Conservation (phyloP, 2,888 invertebrate genomes). For the Cordilura impudica region DNA sequence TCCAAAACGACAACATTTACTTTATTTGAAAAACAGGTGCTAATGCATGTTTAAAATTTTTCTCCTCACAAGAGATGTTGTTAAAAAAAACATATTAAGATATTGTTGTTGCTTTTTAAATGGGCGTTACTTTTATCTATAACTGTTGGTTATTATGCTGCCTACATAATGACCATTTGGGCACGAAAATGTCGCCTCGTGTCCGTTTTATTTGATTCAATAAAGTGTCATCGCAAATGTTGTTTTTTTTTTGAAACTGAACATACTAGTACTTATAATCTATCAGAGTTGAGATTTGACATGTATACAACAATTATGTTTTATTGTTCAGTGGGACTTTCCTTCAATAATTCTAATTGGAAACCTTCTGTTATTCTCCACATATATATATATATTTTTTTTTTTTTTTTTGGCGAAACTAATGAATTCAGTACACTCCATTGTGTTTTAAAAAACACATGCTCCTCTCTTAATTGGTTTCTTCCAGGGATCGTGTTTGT, state of each 20-base stretch:
- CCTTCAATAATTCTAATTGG: too few species aligned
- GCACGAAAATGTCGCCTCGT: slow-evolving; percentile 13
- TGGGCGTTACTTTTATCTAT: background rate
- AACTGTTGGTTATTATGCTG: slow-evolving; percentile 28
- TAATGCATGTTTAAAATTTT: slow-evolving; percentile 16
- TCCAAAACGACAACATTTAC: background rate
- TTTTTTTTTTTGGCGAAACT: too few species aligned
- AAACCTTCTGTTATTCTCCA: too few species aligned
- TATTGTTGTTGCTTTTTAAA: background rate
- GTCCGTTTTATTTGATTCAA: slow-evolving; percentile 24
- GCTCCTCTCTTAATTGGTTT: too few species aligned
- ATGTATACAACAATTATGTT: background rate
- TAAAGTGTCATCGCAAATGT: slow-evolving; percentile 43
- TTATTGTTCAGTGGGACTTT: background rate
- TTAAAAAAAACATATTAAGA: background rate
- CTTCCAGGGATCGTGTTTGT: too few species aligned
- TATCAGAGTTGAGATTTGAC: slow-evolving; percentile 37
- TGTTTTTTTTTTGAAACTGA: slow-evolving; percentile 16
- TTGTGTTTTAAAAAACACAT: too few species aligned
- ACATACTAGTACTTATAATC: slow-evolving; percentile 38
- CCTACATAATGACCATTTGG: slow-evolving; percentile 45
- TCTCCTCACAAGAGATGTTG: background rate
- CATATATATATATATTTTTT: too few species aligned
- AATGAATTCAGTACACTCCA: too few species aligned
- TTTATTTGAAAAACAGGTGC: slow-evolving; percentile 31